These are phyloP conservation scores for Calidris pygmaea DNA, from an alignment of 2,113 vertebrate species.

Conservation along the genomic window DNA sequence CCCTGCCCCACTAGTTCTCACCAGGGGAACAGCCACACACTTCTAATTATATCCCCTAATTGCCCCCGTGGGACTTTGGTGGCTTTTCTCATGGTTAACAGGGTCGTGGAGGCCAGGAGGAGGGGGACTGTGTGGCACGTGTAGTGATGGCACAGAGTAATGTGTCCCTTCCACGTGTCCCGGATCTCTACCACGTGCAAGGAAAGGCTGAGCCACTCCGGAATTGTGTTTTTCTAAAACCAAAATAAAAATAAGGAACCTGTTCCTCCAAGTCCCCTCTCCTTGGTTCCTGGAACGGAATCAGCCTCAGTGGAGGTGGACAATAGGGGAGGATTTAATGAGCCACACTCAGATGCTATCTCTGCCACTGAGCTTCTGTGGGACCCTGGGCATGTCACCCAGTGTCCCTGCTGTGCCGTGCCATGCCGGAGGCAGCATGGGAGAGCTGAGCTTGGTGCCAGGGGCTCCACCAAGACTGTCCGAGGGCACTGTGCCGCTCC, in stretches of 20 bases:
- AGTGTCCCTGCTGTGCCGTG: not conserved
- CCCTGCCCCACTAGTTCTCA: not conserved
- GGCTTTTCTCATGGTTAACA: not conserved
- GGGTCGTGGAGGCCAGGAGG: not conserved
- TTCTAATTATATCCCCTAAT: not conserved
- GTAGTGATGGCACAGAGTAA: not conserved
- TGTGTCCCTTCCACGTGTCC: not conserved
- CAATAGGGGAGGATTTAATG: not conserved
- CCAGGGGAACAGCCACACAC: not conserved
- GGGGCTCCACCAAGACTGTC: not conserved
- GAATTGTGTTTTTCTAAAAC: not conserved
- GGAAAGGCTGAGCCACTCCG: not conserved
- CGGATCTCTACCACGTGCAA: accelerated
- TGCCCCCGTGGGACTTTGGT: not conserved
- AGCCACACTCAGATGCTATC: accelerated
- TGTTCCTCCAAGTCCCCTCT: not conserved
- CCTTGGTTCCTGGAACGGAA: not conserved
- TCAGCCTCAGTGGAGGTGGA: not conserved
- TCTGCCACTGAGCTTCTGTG: not conserved
- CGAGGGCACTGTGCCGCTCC: accelerated
- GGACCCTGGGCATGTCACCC: not conserved
- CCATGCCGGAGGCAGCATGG: not conserved
- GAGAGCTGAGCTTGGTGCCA: accelerated
- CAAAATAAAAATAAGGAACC: not conserved
- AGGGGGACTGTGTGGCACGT: accelerated